phyloP scores from a whole-genome alignment of 2,888 invertebrate species.

The Macropis europaea region DNA sequence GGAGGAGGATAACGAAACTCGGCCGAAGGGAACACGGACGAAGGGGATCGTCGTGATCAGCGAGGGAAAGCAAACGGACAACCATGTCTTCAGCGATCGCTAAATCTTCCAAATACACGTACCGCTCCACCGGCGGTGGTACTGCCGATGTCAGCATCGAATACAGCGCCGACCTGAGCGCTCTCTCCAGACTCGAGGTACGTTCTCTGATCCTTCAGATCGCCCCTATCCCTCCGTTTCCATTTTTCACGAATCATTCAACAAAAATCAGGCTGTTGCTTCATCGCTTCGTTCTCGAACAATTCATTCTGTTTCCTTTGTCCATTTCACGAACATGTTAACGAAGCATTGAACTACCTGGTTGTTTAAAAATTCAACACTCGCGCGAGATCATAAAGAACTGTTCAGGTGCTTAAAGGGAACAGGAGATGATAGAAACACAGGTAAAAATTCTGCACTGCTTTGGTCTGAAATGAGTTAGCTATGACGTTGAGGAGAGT shows the following conservation, averaged over 20 bases:
- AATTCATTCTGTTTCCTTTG: no score
- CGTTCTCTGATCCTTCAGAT: slow-evolving; percentile 23
- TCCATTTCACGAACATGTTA: no score
- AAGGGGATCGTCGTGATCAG: slow-evolving; percentile 23
- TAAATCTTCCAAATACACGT: slow-evolving; percentile 95
- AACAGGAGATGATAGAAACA: no score
- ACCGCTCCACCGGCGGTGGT: slow-evolving; percentile 91
- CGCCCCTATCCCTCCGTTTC: neutral
- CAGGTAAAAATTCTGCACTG: no score
- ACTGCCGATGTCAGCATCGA: slow-evolving; percentile 95
- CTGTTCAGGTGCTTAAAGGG: no score
- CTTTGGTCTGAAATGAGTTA: no score
- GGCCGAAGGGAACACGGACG: slow-evolving; percentile 25
- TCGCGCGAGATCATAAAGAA: no score
- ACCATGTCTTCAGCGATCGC: slow-evolving; percentile 86
- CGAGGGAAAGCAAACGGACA: slow-evolving; percentile 77
- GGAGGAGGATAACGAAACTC: slow-evolving; percentile 39
- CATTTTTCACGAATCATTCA: neutral
- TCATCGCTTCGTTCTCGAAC: no score
- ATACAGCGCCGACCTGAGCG: slow-evolving; percentile 95
- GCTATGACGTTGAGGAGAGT: no score
- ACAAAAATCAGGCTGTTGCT: no score
- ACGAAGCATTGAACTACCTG: no score
- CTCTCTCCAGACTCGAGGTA: slow-evolving; percentile 97
- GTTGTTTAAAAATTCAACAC: no score